Conservation (phyloP, 2,888 invertebrate genomes). For the Lamellibrachia columna region DNA sequence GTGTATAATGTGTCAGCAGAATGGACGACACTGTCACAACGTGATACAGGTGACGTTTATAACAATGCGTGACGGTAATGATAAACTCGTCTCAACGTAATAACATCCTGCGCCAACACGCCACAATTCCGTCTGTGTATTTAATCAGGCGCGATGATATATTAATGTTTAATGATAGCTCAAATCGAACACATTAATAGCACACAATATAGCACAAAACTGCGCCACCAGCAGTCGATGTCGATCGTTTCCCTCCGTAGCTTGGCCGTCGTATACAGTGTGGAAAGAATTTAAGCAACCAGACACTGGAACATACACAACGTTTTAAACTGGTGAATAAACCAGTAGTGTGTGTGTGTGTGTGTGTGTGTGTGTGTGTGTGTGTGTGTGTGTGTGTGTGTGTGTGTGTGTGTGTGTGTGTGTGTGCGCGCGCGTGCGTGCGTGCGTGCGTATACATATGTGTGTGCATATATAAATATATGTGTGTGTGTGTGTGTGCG, state of each 20-base stretch:
- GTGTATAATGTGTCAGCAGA: background rate
- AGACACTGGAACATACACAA: no score
- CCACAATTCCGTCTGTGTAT: background rate
- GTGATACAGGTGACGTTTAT: constrained; percentile 12
- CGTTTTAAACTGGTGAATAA: no score
- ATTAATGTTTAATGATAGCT: constrained; percentile 16
- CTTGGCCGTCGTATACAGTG: no score
- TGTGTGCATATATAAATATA: no score
- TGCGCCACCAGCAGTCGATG: background rate
- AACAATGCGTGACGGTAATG: constrained; percentile 16
- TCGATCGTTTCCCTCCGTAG: background rate
- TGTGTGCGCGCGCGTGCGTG: no score
- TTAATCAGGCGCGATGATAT: constrained; percentile 16
- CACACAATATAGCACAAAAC: background rate
- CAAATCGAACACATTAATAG: background rate
- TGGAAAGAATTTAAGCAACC: no score
- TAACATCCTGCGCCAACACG: background rate
- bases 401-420: no score
- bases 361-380: no score
- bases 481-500: no score
- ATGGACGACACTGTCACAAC: background rate
- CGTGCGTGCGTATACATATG: no score
- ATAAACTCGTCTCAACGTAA: constrained; percentile 1
- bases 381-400: no score
- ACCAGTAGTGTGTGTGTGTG: no score